Conservation (phyloP, 2,888 invertebrate species). For the Agrochola litura region DNA sequence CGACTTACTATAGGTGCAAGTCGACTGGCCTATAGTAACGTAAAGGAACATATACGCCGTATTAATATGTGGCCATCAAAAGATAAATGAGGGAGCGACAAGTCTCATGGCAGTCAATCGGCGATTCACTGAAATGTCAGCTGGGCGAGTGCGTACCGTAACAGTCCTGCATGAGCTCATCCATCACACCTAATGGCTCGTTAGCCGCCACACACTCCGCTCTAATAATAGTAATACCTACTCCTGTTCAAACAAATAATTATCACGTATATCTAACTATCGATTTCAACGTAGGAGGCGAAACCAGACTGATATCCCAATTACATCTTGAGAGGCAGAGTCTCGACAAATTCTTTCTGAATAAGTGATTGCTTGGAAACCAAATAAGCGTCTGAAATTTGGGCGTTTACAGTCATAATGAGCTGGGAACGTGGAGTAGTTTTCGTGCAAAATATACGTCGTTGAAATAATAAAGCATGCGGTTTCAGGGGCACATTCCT, state of each 20-base stretch:
- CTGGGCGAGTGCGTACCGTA: constrained; percentile 26
- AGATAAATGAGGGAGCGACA: constrained; percentile 8
- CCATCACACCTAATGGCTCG: constrained; percentile 46
- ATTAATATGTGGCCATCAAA: constrained; percentile 7
- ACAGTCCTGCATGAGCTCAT: constrained; percentile 33
- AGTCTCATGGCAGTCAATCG: constrained; percentile 34
- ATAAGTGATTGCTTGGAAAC: constrained; percentile 40
- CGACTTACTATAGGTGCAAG: too few relatives aligned
- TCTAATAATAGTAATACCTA: constrained; percentile 33
- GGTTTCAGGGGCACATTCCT: constrained; percentile 64
- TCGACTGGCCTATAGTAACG: background rate
- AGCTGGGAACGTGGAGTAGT: constrained; percentile 1
- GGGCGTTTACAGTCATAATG: constrained; percentile 12
- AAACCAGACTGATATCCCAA: constrained; percentile 29
- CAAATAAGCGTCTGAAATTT: constrained; percentile 40
- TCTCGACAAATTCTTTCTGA: constrained; percentile 38
- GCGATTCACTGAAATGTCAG: constrained; percentile 40
- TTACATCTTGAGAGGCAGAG: constrained; percentile 29
- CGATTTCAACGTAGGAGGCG: constrained; percentile 34
- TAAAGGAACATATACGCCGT: background rate
- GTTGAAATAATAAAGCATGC: constrained; percentile 47
- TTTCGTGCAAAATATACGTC: constrained; percentile 32
- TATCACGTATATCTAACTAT: constrained; percentile 21
- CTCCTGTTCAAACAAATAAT: constrained; percentile 29
- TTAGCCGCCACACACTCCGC: constrained; percentile 13